These are phyloP conservation scores for Mormoops blainvillei DNA, from an alignment of 2,113 vertebrate species.

Conservation along the genomic window DNA sequence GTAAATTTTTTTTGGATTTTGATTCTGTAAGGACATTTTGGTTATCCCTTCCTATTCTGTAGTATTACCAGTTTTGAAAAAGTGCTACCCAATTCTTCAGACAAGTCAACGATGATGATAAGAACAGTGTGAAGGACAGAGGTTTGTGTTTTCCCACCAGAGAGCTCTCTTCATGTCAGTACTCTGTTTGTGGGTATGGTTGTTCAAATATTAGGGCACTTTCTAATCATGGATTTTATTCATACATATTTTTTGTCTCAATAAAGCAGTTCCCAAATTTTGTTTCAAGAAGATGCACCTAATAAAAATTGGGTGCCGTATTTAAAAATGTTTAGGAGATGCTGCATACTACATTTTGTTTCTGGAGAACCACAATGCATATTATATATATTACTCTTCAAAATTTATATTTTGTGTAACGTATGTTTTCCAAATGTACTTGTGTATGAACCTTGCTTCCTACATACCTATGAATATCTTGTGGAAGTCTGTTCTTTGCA, in stretches of 20 bases:
- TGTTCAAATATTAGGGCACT: neutral
- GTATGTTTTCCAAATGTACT: conserved; percentile 22
- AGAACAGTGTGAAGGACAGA: neutral
- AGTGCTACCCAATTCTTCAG: neutral
- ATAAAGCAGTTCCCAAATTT: neutral
- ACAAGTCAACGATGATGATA: neutral
- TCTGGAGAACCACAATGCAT: neutral
- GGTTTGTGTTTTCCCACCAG: neutral
- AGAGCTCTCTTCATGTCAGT: neutral
- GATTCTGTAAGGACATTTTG: neutral
- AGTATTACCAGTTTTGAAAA: neutral
- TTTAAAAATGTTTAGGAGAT: conserved; percentile 29
- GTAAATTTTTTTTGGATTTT: neutral
- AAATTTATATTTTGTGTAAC: conserved; percentile 41
- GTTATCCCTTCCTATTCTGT: neutral
- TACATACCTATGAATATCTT: conserved; percentile 43
- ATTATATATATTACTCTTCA: neutral
- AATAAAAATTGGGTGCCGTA: neutral
- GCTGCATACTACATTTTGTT: neutral
- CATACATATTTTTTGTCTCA: neutral
- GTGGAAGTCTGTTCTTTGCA: conserved; percentile 45
- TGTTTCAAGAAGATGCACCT: neutral
- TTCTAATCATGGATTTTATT: neutral
- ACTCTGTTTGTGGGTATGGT: neutral
- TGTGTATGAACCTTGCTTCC: neutral